Conservation (phyloP, 2,888 invertebrate species). For the Chloromyia formosa region DNA sequence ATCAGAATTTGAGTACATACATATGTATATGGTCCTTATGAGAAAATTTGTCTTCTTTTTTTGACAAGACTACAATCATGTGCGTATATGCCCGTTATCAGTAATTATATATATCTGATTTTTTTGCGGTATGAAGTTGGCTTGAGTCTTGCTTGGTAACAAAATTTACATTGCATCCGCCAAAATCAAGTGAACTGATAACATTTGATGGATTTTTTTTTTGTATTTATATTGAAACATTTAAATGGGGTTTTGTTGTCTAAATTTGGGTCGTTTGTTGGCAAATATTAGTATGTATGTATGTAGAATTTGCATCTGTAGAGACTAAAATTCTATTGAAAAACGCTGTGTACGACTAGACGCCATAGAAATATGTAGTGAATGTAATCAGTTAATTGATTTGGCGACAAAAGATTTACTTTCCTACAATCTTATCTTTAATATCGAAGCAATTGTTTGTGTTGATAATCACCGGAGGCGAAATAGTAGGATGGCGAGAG, state of each 20-base stretch:
- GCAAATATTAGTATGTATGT: slow-evolving; percentile 12
- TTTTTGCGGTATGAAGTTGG: background rate
- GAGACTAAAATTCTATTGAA: background rate
- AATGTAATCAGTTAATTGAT: slow-evolving; percentile 35
- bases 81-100: slow-evolving; percentile 14
- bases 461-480: no score
- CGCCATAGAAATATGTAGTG: background rate
- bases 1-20: background rate
- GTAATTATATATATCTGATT: background rate
- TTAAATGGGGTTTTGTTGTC: slow-evolving; percentile 32
- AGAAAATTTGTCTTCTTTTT: background rate
- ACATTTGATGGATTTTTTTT: no score
- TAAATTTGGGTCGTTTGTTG: slow-evolving; percentile 31
- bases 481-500: no score
- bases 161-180: background rate
- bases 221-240: no score
- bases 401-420: slow-evolving; percentile 5
- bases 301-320: background rate
- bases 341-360: background rate
- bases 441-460: no score
- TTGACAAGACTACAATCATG: no score
- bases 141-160: slow-evolving; percentile 20
- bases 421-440: no score
- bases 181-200: background rate
- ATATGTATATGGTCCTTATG: background rate